Evolutionary conservation across 64 coral and sea anemone species (phyloP).

Genomic region (Pocillopora verrucosa): DNA sequence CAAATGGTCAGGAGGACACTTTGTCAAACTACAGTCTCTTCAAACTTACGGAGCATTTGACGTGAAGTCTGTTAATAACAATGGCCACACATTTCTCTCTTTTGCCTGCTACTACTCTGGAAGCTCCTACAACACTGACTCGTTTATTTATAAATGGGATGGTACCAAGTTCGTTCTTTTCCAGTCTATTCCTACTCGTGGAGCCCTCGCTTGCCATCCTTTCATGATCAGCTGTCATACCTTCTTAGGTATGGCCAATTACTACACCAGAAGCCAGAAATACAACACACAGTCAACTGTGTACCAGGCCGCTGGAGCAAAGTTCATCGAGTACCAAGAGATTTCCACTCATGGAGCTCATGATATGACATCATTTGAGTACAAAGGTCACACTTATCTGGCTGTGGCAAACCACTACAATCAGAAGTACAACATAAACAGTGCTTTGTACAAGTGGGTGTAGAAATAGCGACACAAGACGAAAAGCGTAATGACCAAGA

Average conservation of each 20-base stretch:
- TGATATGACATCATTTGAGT: constrained; percentile 52
- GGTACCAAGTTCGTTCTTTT: constrained; percentile 31
- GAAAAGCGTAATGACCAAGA: neutral
- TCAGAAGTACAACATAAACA: constrained; percentile 36
- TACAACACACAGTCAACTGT: constrained; percentile 32
- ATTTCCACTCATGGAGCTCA: constrained; percentile 32
- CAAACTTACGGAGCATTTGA: constrained; percentile 20
- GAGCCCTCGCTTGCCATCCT: constrained; percentile 35
- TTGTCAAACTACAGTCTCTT: constrained; percentile 38
- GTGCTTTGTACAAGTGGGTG: constrained; percentile 63
- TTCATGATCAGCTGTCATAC: constrained; percentile 56
- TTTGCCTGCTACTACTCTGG: constrained; percentile 37
- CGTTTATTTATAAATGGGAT: constrained; percentile 50
- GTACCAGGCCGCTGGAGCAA: constrained; percentile 60
- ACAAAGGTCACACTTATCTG: constrained; percentile 64
- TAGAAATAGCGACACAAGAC: neutral
- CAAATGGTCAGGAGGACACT: constrained; percentile 7
- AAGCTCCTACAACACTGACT: constrained; percentile 23
- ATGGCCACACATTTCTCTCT: constrained; percentile 52
- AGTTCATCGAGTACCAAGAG: constrained; percentile 57
- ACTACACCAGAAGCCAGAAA: neutral
- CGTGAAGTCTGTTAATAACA: constrained; percentile 47
- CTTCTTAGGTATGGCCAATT: constrained; percentile 44
- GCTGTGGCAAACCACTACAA: constrained; percentile 40
- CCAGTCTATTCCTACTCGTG: constrained; percentile 44